Evolutionary conservation across 2,797 vertebrate genomes (phyloP), one percentile per base, ranked within the genome.

Genomic region (Cynopterus sphinx): DNA sequence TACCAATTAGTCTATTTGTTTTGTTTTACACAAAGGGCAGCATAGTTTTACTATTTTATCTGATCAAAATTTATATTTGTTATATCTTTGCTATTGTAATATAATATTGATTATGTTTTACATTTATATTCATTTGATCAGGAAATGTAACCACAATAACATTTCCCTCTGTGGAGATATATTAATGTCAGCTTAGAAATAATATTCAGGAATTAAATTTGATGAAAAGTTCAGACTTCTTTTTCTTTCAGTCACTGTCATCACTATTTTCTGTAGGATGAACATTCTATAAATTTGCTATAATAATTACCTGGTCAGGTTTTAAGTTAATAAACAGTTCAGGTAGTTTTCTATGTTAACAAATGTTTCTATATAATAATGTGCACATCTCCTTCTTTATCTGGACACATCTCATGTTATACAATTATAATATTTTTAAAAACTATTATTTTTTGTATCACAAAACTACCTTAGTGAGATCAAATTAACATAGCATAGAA

Each of bases 121-220:
- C 57, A 83, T 91, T 92, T 83, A 79, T n/a, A 90, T 84, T 86
- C 53, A 82, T 46, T 92, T 55, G 51, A 84, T 93, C 12, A 26
- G 15, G 36, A 87, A 87, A 84, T 61, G 28, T 33, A 68, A 65
- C 2, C 46, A 87, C 17, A 43, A 51, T 21, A 77, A 88, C n/a
- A 94, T 61, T 67, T 28, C 28, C 1, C 11, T 22, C 28, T 39
- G 28, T 36, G 46, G 22, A 68, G 21, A 92, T 73, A 59, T 70
- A 91, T 10, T 61, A 8, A 17, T 87, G 28, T 84, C 21, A 61
- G 11, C 12, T 90, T 63, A 63, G 61, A 88, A 90, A 74, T 7
- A 49, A 43, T 49, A 74, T 87, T 88, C 43, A 89, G 87, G 71
- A 85, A 33, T 81, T 71, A 82, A 79, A 87, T 91, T 75, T 55